These are phyloP conservation scores for Chiropotes sagulatus DNA, from an alignment of 2,797 vertebrate species.

Conservation along the genomic window DNA sequence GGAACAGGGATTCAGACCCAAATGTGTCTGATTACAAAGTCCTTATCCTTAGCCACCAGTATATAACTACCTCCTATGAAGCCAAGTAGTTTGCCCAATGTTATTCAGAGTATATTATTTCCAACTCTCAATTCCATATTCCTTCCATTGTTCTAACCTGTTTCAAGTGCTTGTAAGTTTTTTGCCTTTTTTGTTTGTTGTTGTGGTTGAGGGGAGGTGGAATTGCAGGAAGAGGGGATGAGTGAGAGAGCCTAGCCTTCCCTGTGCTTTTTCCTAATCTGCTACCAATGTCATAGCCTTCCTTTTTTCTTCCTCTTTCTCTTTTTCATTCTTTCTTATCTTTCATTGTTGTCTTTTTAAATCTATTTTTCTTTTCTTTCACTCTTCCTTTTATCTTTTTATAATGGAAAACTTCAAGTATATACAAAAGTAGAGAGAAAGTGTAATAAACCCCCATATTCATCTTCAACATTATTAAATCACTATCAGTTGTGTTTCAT, in stretches of 20 bases:
- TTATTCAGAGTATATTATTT: not conserved
- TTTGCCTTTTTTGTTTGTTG: not conserved
- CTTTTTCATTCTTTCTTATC: not conserved
- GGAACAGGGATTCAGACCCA: not conserved
- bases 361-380: not conserved
- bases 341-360: not conserved
- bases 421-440: not conserved
- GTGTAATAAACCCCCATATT: not conserved
- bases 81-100: not conserved
- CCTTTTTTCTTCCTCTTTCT: not conserved
- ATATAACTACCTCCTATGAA: not conserved
- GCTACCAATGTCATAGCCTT: not conserved
- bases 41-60: not conserved
- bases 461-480: not conserved
- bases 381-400: not conserved
- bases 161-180: not conserved
- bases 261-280: not conserved
- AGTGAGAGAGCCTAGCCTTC: not conserved
- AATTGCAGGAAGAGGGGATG: not conserved
- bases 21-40: not conserved
- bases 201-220: not conserved
- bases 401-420: not conserved
- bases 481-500: not conserved
- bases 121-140: not conserved
- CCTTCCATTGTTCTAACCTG: not conserved